phyloP scores from a whole-genome alignment of 2,888 invertebrate species.

The Steinernema scapterisci region DNA sequence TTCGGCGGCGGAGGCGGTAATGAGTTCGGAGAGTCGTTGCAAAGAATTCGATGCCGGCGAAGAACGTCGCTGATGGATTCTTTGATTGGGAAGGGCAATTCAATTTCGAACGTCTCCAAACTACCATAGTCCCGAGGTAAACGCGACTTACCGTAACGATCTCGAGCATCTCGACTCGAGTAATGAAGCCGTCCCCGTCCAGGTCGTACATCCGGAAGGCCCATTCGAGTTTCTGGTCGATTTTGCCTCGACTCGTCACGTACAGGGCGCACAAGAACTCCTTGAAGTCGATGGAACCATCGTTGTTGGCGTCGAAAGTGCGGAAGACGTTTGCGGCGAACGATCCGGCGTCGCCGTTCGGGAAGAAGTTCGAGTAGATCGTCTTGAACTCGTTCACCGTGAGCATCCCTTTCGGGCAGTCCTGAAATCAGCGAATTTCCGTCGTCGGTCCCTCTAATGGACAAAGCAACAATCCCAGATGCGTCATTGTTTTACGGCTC shows the following conservation, averaged over 20 bases:
- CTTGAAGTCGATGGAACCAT: slow-evolving; percentile 82
- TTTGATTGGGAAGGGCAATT: too few relatives aligned
- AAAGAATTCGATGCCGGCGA: too few relatives aligned
- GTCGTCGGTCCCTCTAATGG: background rate
- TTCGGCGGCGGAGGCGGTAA: too few relatives aligned
- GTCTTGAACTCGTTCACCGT: slow-evolving; percentile 69
- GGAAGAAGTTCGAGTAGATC: slow-evolving; percentile 68
- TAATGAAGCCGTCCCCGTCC: slow-evolving; percentile 95
- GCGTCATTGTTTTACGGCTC: background rate
- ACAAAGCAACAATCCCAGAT: background rate
- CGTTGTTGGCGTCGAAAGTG: slow-evolving; percentile 82
- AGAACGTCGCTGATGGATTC: too few relatives aligned
- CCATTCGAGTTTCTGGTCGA: slow-evolving; percentile 97
- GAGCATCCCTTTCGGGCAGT: slow-evolving; percentile 68
- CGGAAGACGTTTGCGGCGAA: slow-evolving; percentile 69
- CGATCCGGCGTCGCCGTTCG: slow-evolving; percentile 67
- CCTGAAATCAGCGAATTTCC: slow-evolving; percentile 37
- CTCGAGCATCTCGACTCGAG: slow-evolving; percentile 98
- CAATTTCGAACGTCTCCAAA: background rate
- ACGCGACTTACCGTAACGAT: slow-evolving; percentile 82
- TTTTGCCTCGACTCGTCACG: slow-evolving; percentile 94
- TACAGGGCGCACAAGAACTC: slow-evolving; percentile 96
- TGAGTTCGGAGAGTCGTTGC: too few relatives aligned
- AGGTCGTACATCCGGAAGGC: slow-evolving; percentile 95
- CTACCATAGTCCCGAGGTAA: background rate